A percentile compares a stretch with the other conserved stretches of the same genome.
Conservation (phyloP, 2,888 invertebrate species). For the Sturmia bella region DNA sequence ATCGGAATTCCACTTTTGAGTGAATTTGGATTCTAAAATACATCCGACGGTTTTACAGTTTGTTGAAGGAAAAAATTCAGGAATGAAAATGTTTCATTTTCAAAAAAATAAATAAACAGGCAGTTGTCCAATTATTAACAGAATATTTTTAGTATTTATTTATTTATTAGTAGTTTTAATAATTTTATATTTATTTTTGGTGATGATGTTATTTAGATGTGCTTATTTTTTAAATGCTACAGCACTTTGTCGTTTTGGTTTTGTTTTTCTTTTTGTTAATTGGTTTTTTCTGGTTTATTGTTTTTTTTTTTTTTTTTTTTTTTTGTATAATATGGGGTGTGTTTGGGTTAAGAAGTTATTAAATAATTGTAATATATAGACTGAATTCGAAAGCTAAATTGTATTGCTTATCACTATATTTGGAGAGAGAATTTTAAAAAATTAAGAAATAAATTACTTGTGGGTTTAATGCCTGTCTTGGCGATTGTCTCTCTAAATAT, state of each 20-base stretch:
- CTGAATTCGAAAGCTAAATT: conserved; percentile 3
- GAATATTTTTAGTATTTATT: conserved; percentile 21
- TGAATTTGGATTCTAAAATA: no score
- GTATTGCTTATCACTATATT: no score
- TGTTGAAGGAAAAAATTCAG: no score
- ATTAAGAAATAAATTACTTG: no score
- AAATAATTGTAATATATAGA: no score
- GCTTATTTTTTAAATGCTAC: conserved; percentile 46
- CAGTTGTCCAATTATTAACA: conserved; percentile 17
- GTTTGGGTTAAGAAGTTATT: conserved; percentile 16
- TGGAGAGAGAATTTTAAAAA: no score
- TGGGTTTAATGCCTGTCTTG: no score
- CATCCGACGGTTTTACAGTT: no score
- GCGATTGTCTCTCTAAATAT: no score
- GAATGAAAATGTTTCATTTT: no score
- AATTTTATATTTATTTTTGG: conserved; percentile 42
- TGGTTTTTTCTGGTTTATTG: conserved; percentile 8
- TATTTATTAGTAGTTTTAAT: not conserved
- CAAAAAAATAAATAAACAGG: not conserved
- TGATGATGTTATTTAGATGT: conserved; percentile 59
- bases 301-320: not conserved
- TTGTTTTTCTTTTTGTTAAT: conserved; percentile 14
- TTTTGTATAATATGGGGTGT: conserved; percentile 30
- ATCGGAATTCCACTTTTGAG: no score
- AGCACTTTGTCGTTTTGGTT: conserved; percentile 60